These are phyloP conservation scores for Orientallactaga bullata DNA, from an alignment of 2,113 vertebrate genomes.

Conservation along the genomic window DNA sequence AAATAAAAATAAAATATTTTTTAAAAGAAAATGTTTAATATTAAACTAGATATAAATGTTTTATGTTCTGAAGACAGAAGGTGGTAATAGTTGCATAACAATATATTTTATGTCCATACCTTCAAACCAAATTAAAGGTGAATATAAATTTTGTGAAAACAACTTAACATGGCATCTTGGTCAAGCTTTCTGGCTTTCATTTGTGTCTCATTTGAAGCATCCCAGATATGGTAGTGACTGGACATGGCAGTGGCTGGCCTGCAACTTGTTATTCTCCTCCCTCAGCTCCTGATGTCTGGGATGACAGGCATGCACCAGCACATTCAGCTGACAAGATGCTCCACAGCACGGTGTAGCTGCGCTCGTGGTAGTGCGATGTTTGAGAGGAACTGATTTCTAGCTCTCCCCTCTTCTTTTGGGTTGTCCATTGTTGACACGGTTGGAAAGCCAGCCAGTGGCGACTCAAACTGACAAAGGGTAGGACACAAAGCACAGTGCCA, in stretches of 20 bases:
- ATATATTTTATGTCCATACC: not conserved
- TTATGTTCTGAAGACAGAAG: not conserved
- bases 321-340: not conserved
- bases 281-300: not conserved
- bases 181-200: too few species aligned
- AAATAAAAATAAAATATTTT: too few species aligned
- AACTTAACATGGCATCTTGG: too few species aligned
- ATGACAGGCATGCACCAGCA: not conserved
- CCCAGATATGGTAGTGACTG: not conserved
- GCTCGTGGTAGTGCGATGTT: not conserved
- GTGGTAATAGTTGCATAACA: not conserved
- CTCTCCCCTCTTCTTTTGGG: not conserved
- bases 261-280: not conserved
- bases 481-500: not conserved
- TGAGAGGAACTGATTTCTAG: not conserved
- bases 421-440: not conserved
- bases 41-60: not conserved
- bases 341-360: not conserved
- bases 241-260: not conserved
- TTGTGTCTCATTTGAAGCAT: not conserved
- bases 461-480: conserved; percentile 8
- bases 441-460: not conserved
- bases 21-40: too few species aligned
- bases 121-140: too few species aligned
- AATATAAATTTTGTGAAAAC: too few species aligned